Percentiles rank a stretch among this genome's conserved stretches.
phyloP scores from a whole-genome alignment of 2,797 vertebrate species.

The Enteromius trimaculatus region DNA sequence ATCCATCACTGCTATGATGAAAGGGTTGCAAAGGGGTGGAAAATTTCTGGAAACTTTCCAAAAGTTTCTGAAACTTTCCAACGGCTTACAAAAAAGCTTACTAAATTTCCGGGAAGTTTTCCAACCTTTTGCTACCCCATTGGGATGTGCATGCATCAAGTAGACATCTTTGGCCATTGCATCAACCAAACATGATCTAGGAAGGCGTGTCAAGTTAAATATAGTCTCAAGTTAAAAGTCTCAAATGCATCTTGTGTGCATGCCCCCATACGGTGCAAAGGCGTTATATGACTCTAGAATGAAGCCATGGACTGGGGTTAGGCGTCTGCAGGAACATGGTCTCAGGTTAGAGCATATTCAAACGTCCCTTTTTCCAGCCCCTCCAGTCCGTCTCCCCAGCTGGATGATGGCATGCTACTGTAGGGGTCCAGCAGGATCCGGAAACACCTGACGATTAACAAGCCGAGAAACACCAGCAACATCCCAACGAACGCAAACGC shows the following conservation, averaged over 20 bases:
- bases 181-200: not conserved
- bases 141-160: not conserved
- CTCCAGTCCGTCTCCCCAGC: conserved; percentile 94
- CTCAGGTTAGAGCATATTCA: conserved; percentile 93
- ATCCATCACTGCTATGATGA: not conserved
- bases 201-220: not conserved
- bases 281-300: not conserved
- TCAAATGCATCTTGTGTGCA: not conserved
- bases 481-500: conserved; percentile 96
- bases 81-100: not conserved
- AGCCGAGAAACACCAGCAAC: conserved; percentile 92
- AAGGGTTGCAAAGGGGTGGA: not conserved
- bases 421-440: conserved; percentile 95
- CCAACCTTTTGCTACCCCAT: not conserved
- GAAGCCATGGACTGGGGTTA: not conserved
- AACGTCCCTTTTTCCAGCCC: conserved; percentile 96
- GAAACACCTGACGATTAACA: conserved; percentile 95
- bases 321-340: conserved; percentile 48
- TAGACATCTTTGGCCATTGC: not conserved
- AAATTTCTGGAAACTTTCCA: not conserved
- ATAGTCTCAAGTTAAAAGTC: not conserved
- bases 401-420: conserved; percentile 97
- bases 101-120: not conserved
- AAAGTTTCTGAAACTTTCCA: not conserved
- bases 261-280: not conserved